Evolutionary conservation across 2,797 vertebrate species (phyloP), one percentile per base, ranked within the genome.

Genomic region (Antennarius maculatus): DNA sequence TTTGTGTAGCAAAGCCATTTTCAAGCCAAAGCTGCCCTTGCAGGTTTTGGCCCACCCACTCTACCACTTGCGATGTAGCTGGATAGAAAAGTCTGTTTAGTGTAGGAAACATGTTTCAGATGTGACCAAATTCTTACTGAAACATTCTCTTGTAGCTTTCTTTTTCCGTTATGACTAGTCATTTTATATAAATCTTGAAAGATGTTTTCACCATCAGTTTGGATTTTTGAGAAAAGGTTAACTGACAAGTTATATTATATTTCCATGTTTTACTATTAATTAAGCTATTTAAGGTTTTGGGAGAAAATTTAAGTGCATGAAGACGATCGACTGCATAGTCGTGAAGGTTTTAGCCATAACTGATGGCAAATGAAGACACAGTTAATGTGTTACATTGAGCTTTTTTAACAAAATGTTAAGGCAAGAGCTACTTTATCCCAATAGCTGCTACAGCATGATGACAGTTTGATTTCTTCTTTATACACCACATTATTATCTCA

Each of bases 91-190:
- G 42, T 51, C 43, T 43, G 27, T 23, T 48, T 8, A 7, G 28
- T 23, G 42, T 51, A 7, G 46, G 63, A 79, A 48, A n/a, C 14
- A 43, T 50, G 41, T 76, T 68, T 69, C 13, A 55, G 14, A 67
- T 70, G 71, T 77, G 86, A 87, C 86, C 86, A 90, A 89, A 85
- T 43, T 64, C 28, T 64, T 74, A 48, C 66, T 37, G 47, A 63
- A 58, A 77, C 63, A 62, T 77, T 62, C 49, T 65, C 11, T 37
- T 61, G 34, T 52, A 49, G 27, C 17, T 52, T 53, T 16, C 9
- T 67, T n/a, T 60, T n/a, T 60, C 13, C 23, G 2, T 42, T 7
- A 52, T 34, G 4, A 1, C 18, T 63, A 15, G 0, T 14, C 2
- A 0, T 51, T 7, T 51, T 70, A n/a, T 54, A 11, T 48, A 14